These are phyloP conservation scores for Agrotis ipsilon DNA, from an alignment of 2,888 invertebrate genomes.

Conservation along the genomic window DNA sequence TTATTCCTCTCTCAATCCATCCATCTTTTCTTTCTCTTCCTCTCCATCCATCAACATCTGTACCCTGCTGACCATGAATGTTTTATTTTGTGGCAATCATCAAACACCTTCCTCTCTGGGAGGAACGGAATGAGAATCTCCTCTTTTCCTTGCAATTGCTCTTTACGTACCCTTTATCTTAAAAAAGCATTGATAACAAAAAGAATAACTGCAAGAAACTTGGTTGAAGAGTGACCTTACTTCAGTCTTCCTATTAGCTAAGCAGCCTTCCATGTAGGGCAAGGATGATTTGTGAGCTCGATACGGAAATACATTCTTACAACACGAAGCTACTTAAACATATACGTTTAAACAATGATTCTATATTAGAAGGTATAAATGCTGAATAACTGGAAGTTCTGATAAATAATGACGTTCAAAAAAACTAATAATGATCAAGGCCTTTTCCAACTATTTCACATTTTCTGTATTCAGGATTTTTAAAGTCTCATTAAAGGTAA, in stretches of 20 bases:
- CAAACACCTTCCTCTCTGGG: too few species aligned
- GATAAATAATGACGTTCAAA: constrained; percentile 1
- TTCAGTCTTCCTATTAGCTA: constrained; percentile 71
- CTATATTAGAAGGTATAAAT: not conserved
- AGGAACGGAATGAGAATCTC: too few species aligned
- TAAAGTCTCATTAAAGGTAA: not conserved
- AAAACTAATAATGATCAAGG: constrained; percentile 11
- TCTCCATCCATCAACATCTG: too few species aligned
- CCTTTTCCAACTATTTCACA: constrained; percentile 2
- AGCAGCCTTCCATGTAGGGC: constrained; percentile 72
- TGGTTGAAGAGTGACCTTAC: constrained; percentile 51
- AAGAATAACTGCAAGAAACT: constrained; percentile 33
- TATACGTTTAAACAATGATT: constrained; percentile 38
- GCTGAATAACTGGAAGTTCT: not conserved
- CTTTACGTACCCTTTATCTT: too few species aligned
- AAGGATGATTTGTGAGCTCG: constrained; percentile 75
- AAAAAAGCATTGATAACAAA: constrained; percentile 15
- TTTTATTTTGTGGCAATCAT: too few species aligned
- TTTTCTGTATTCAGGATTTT: constrained; percentile 5
- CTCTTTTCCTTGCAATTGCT: too few species aligned
- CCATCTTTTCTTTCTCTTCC: too few species aligned
- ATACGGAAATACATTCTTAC: constrained; percentile 62
- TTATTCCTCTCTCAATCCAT: too few species aligned
- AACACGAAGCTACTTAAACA: constrained; percentile 54
- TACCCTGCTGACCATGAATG: not conserved